These are phyloP conservation scores for Glyphotaelius pellucidus DNA, from an alignment of 2,888 invertebrate genomes.

Conservation along the genomic window DNA sequence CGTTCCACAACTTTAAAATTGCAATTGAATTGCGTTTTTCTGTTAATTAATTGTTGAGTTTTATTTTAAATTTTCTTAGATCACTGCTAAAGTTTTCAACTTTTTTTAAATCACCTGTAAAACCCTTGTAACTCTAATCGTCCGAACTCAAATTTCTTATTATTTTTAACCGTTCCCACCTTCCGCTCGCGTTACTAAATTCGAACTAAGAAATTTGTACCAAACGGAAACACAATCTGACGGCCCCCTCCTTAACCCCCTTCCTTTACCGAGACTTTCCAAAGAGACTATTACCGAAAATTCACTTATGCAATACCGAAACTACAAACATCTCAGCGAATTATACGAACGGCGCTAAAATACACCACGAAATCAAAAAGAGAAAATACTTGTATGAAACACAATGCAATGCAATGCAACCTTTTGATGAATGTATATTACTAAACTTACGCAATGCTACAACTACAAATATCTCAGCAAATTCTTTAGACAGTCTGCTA, in stretches of 20 bases:
- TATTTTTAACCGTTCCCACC: constrained; percentile 26
- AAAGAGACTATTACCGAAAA: constrained; percentile 51
- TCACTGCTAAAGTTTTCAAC: not conserved
- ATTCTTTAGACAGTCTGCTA: not conserved
- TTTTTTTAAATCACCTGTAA: not conserved
- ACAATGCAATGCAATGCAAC: too few species aligned
- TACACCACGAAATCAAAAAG: not conserved
- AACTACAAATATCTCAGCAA: not conserved
- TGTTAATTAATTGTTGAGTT: not conserved
- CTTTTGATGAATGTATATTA: too few species aligned
- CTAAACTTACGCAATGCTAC: not conserved
- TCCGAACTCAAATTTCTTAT: constrained; percentile 27
- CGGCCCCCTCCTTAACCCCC: constrained; percentile 26
- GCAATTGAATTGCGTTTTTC: not conserved
- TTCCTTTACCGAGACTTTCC: constrained; percentile 36
- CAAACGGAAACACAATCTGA: constrained; percentile 53
- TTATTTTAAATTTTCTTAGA: not conserved
- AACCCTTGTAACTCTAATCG: not conserved
- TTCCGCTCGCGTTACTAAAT: constrained; percentile 55
- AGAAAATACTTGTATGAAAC: not conserved
- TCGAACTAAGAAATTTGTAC: constrained; percentile 60
- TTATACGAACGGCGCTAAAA: too few species aligned
- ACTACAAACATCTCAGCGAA: too few species aligned
- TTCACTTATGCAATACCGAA: constrained; percentile 26
- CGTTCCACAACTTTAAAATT: not conserved